Evolutionary conservation across 2,113 vertebrate genomes (phyloP).

Genomic region (Tonatia bakeri): DNA sequence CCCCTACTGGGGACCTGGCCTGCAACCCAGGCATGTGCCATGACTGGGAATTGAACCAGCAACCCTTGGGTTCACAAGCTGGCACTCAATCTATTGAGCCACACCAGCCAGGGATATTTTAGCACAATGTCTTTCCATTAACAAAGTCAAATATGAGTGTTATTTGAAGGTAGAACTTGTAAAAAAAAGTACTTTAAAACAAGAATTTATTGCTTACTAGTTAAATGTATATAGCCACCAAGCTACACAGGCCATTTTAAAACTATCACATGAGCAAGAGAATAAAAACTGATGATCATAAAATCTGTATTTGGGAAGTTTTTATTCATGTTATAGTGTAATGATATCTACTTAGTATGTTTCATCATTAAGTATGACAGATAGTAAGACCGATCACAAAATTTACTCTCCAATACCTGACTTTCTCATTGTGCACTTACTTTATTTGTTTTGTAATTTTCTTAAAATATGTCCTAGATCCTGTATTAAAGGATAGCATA

Average conservation of each 20-base stretch:
- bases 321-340: background rate
- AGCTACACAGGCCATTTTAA: background rate
- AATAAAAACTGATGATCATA: background rate
- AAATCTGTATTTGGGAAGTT: background rate
- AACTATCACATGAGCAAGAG: background rate
- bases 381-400: background rate
- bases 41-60: too few relatives aligned
- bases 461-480: background rate
- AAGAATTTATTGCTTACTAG: background rate
- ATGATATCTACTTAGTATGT: background rate
- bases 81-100: too few relatives aligned
- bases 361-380: background rate
- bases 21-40: too few relatives aligned
- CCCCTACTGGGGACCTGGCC: too few relatives aligned
- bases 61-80: too few relatives aligned
- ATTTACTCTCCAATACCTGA: background rate
- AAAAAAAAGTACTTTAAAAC: background rate
- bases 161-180: background rate
- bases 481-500: background rate
- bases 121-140: background rate
- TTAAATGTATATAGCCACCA: background rate
- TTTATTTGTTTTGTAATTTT: background rate
- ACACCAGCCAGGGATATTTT: background rate
- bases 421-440: background rate
- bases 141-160: background rate